Evolutionary conservation across 2,113 vertebrate genomes (phyloP), one percentile per base, ranked within the genome.

Genomic region (Neolamprologus falcicula): DNA sequence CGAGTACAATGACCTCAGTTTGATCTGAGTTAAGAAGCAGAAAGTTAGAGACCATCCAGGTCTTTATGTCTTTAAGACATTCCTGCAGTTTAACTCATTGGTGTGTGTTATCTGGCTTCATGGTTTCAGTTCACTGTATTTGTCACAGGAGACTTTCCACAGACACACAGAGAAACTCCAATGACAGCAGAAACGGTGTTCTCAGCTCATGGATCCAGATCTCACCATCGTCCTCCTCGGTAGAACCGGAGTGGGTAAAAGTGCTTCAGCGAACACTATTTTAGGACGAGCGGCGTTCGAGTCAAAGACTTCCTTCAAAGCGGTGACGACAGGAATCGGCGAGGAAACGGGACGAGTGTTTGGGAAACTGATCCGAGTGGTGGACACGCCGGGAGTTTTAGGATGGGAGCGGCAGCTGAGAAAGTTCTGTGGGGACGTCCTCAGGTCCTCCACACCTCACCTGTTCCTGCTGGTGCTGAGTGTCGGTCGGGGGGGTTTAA

Each of bases 21-120:
- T 50, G 0, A 17, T 50, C 16, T 17, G 16, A 40, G 0, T 6
- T 6, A 14, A 45, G 42, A 6, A 45, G 12, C 42, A 45, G 42
- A 14, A 45, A 45, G 42, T 45, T 45, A 45, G 42, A 0, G 11
- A 3, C 12, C 42, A 45, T 45, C 42, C 12, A 45, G 0, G 42
- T 14, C 42, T 14, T 45, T 45, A 7, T 45, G 42, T 45, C 13
- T 45, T 45, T 45, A 45, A 45, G 42, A 45, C 42, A 45, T 45
- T 45, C 42, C 42, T 45, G 13, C 42, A 16, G 42, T 45, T 45
- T 45, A 45, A 45, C 42, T 14, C 0, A 1, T 14, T 45, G 42
- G 42, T 45, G 42, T 45, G 42, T 45, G 42, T 45, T 45, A 45
- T 14, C 42, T 47, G 42, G 37, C 14, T 47, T 47, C 45, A 17